These are phyloP conservation scores for Notothenia coriiceps DNA, from an alignment of 2,113 vertebrate genomes.

Conservation along the genomic window DNA sequence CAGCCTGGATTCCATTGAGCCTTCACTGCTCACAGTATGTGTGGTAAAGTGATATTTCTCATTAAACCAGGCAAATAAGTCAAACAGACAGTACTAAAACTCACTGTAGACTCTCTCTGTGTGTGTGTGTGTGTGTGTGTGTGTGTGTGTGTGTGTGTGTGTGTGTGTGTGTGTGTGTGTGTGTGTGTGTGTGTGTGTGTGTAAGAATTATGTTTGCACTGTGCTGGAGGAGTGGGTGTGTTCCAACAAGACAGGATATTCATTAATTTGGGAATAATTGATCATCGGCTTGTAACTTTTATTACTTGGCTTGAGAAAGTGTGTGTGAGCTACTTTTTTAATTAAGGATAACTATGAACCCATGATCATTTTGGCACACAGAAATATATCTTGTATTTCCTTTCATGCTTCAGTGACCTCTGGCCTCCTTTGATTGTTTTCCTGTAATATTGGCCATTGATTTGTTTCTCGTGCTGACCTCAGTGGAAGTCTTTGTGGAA, in stretches of 20 bases:
- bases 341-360: neutral
- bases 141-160: slow-evolving; percentile 30
- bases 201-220: slow-evolving; percentile 21
- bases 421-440: slow-evolving; percentile 21
- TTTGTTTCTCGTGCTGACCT: slow-evolving; percentile 3
- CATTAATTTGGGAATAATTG: slow-evolving; percentile 69
- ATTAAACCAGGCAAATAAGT: slow-evolving; percentile 54
- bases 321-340: slow-evolving; percentile 26
- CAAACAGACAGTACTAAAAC: slow-evolving; percentile 55
- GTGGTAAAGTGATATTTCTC: slow-evolving; percentile 56
- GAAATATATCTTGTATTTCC: slow-evolving; percentile 3
- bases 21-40: slow-evolving; percentile 7
- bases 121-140: neutral
- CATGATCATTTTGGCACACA: neutral
- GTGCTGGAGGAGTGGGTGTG: slow-evolving; percentile 50
- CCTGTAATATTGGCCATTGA: neutral
- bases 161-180: slow-evolving; percentile 4
- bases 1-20: slow-evolving; percentile 33
- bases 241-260: slow-evolving; percentile 63
- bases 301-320: slow-evolving; percentile 19
- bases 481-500: neutral
- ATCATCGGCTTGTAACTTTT: slow-evolving; percentile 44
- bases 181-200: neutral
- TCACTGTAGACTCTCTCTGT: slow-evolving; percentile 8
- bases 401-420: neutral